These are phyloP conservation scores for Fopius arisanus DNA, from an alignment of 1,140 invertebrate genomes.

Conservation along the genomic window DNA sequence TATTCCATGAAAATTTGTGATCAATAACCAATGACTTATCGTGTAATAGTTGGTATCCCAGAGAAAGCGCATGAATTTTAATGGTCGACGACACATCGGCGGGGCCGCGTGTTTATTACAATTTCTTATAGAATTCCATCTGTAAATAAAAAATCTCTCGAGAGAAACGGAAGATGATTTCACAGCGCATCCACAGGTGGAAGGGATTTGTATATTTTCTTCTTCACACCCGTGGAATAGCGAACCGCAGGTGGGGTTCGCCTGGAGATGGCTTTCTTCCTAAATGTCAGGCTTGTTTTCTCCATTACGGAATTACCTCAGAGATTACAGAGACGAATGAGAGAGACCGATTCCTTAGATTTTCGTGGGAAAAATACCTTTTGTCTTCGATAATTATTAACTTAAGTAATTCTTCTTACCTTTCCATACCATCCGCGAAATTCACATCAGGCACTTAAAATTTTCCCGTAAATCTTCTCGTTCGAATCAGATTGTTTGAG, in stretches of 20 bases:
- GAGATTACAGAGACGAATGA: conserved; percentile 24
- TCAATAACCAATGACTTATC: not conserved
- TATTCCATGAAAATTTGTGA: not conserved
- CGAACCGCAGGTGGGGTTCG: conserved; percentile 22
- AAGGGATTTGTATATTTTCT: conserved; percentile 8
- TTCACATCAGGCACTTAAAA: not conserved
- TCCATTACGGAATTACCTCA: conserved; percentile 40
- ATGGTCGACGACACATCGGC: not conserved
- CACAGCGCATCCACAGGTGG: not conserved
- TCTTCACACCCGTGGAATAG: not conserved
- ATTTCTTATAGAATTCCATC: not conserved
- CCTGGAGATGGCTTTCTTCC: conserved; percentile 44
- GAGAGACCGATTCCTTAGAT: not conserved
- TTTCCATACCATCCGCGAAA: not conserved
- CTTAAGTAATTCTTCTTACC: not conserved
- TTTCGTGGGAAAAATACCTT: conserved; percentile 7
- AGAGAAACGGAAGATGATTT: conserved; percentile 11
- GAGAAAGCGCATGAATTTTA: conserved; percentile 25
- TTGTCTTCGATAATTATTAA: conserved; percentile 9
- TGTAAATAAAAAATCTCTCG: not conserved
- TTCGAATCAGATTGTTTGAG: not conserved
- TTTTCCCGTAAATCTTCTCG: not conserved
- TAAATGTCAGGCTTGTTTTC: conserved; percentile 50
- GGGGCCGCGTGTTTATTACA: not conserved
- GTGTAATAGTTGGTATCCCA: not conserved